A percentile compares a stretch with the other conserved stretches of the same genome.
These are phyloP conservation scores for Marmota flaviventris DNA, from an alignment of 2,113 vertebrate genomes.

Conservation along the genomic window DNA sequence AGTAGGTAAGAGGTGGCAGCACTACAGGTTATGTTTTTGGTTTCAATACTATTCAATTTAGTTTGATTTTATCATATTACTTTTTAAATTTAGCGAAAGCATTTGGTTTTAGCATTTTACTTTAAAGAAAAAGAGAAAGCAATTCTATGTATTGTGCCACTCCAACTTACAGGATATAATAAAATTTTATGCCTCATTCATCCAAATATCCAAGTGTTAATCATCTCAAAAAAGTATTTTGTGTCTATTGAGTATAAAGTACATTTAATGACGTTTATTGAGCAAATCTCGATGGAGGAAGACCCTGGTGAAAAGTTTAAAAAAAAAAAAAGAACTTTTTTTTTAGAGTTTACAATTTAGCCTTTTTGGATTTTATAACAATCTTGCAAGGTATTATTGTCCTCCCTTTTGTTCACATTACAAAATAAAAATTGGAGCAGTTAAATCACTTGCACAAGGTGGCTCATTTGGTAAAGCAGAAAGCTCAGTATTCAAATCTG, in stretches of 20 bases:
- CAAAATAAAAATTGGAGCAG: constrained; percentile 20
- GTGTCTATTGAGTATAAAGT: neutral
- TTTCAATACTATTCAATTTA: neutral
- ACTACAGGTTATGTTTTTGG: neutral
- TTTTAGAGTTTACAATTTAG: neutral
- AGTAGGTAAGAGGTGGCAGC: neutral
- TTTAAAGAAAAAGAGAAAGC: constrained; percentile 31
- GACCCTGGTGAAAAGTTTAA: neutral
- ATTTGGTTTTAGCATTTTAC: neutral
- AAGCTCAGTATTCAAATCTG: neutral
- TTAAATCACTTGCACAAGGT: neutral
- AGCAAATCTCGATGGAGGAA: neutral
- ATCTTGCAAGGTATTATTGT: neutral
- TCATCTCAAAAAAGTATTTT: neutral
- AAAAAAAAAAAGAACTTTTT: neutral
- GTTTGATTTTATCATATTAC: neutral
- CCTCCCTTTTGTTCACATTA: neutral
- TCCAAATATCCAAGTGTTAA: constrained; percentile 1
- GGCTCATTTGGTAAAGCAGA: neutral
- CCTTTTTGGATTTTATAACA: neutral
- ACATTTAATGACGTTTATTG: neutral
- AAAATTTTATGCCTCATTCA: constrained; percentile 21
- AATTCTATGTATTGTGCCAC: neutral
- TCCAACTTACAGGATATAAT: neutral
- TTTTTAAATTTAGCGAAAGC: neutral